Percentiles rank a stretch among this genome's conserved stretches.
Conservation (phyloP, 2,888 invertebrate species). For the Romanomermis culicivorax region DNA sequence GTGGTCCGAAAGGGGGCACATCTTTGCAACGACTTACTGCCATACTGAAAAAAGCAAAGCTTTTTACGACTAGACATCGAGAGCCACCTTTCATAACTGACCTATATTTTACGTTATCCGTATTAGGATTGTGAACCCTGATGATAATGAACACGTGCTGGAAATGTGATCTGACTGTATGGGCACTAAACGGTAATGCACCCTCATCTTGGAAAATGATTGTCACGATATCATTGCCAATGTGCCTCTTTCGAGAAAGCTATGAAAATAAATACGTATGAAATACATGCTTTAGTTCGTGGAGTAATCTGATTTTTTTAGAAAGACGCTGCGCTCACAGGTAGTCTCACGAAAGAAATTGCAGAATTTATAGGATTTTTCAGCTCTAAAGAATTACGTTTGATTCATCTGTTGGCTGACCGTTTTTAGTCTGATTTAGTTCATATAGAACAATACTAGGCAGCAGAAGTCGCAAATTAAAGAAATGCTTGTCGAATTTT, state of each 20-base stretch:
- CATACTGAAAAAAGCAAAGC: conserved; percentile 23
- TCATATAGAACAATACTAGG: neutral
- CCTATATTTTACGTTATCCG: conserved; percentile 72
- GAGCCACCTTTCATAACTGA: conserved; percentile 19
- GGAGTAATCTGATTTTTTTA: too few species aligned
- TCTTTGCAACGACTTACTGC: conserved; percentile 59
- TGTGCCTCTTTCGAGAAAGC: conserved; percentile 74
- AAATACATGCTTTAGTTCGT: too few species aligned
- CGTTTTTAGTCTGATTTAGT: too few species aligned
- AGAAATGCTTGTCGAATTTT: neutral
- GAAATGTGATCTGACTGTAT: conserved; percentile 81
- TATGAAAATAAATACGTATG: conserved; percentile 24
- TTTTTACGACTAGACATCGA: neutral
- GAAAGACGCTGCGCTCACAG: too few species aligned
- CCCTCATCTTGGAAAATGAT: conserved; percentile 56
- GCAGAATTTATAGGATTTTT: too few species aligned
- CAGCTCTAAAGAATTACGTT: too few species aligned
- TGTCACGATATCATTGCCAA: conserved; percentile 92
- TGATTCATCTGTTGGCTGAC: too few species aligned
- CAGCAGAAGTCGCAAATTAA: neutral
- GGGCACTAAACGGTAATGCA: conserved; percentile 68
- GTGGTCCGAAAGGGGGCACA: conserved; percentile 87
- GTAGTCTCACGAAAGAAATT: too few species aligned
- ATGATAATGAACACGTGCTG: conserved; percentile 91
- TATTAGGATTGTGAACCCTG: conserved; percentile 64